Conservation (phyloP, 1,140 invertebrate genomes). For the Temnothorax longispinosus region DNA sequence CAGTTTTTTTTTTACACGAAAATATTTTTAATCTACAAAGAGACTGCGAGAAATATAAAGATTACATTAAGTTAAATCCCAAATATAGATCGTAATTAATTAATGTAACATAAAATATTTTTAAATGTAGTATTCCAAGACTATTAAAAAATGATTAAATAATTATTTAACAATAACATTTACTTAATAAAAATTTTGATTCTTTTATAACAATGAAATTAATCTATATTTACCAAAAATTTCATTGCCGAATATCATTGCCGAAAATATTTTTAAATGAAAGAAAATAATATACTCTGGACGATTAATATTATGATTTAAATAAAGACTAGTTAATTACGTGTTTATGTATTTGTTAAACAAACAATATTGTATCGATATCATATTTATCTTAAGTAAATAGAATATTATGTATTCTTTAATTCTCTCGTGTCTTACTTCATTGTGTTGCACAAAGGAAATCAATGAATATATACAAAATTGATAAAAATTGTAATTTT, state of each 20-base stretch:
- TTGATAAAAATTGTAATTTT: constrained; percentile 27
- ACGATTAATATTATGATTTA: neutral
- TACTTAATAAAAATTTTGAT: neutral
- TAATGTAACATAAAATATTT: neutral
- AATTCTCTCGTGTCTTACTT: neutral
- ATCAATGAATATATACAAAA: constrained; percentile 27
- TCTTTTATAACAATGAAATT: neutral
- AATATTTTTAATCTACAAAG: constrained; percentile 50
- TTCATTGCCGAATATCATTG: neutral
- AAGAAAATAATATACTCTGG: neutral
- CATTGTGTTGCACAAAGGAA: neutral
- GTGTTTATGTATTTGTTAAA: neutral
- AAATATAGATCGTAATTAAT: neutral
- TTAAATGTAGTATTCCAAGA: neutral
- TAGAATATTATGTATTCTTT: neutral
- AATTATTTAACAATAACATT: neutral
- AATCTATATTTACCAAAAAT: neutral
- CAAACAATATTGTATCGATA: neutral
- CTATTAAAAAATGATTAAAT: constrained; percentile 10
- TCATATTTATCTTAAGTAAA: neutral
- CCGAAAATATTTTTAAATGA: constrained; percentile 11
- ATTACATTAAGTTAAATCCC: neutral
- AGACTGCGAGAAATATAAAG: constrained; percentile 18
- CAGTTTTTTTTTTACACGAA: constrained; percentile 30
- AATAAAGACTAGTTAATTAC: neutral